phyloP scores from a whole-genome alignment of 2,797 vertebrate species.

The Bovichtus variegatus region DNA sequence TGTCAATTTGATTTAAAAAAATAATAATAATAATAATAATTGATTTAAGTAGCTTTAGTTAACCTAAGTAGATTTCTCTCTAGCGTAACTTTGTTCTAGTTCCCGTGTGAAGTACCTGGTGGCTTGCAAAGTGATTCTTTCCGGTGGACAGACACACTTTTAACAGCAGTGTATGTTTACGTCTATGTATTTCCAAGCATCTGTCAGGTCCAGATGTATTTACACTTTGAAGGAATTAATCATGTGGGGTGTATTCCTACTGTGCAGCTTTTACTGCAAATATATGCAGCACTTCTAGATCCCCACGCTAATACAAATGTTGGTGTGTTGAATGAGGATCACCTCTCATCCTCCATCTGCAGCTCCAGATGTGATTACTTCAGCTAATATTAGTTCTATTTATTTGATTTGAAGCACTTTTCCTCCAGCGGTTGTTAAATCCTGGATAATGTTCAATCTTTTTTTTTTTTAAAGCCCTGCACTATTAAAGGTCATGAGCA shows the following conservation, averaged over 20 bases:
- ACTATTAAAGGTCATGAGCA: constrained; percentile 76
- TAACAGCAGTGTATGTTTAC: too few relatives aligned
- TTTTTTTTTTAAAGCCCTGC: constrained; percentile 37
- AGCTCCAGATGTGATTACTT: constrained; percentile 43
- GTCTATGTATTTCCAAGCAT: too few relatives aligned
- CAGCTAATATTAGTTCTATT: constrained; percentile 44
- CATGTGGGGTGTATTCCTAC: constrained; percentile 19
- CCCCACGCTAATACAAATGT: constrained; percentile 35
- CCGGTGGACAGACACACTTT: too few relatives aligned
- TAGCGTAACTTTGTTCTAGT: too few relatives aligned
- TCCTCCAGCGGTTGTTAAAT: constrained; percentile 55
- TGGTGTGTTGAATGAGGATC: neutral
- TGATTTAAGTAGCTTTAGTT: too few relatives aligned
- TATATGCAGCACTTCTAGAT: constrained; percentile 17
- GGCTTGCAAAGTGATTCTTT: too few relatives aligned
- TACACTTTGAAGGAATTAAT: constrained; percentile 28
- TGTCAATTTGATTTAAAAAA: too few relatives aligned
- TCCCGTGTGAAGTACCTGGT: too few relatives aligned
- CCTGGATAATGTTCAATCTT: constrained; percentile 50
- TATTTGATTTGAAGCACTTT: constrained; percentile 49
- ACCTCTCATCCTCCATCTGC: constrained; percentile 8
- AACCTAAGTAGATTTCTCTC: too few relatives aligned
- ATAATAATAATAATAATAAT: too few relatives aligned
- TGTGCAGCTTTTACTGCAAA: constrained; percentile 20
- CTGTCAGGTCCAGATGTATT: neutral